A percentile compares a stretch with the other conserved stretches of the same genome.
Evolutionary conservation across 1,140 invertebrate species (phyloP).

Genomic region (Apis cerana): DNA sequence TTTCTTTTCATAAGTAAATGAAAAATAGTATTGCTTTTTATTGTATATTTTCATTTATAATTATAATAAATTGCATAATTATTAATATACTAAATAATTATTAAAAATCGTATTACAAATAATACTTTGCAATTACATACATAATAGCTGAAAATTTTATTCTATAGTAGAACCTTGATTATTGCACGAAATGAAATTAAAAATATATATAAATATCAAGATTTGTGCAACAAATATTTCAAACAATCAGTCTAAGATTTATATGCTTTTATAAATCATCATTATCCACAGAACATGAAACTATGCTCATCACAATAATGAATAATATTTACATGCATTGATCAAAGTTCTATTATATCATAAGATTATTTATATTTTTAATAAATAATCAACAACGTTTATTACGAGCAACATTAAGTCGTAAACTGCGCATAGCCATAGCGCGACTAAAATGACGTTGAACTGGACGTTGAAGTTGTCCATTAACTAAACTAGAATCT

Average conservation of each 20-base stretch:
- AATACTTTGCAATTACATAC: conserved; percentile 72
- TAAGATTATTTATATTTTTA: conserved; percentile 34
- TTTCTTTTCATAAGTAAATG: conserved; percentile 32
- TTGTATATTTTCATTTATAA: conserved; percentile 71
- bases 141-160: conserved; percentile 65
- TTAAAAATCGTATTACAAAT: conserved; percentile 72
- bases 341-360: conserved; percentile 13
- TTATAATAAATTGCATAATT: conserved; percentile 71
- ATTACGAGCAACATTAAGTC: conserved; percentile 81
- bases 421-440: conserved; percentile 91
- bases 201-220: no score
- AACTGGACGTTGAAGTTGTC: conserved; percentile 84
- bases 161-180: conserved; percentile 3
- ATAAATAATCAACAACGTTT: conserved; percentile 77
- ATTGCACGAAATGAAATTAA: no score
- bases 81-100: conserved; percentile 70
- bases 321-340: no score
- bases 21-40: conserved; percentile 62
- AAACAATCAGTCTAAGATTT: no score
- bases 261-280: no score
- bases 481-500: conserved; percentile 83
- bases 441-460: conserved; percentile 91
- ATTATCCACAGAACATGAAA: no score
- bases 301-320: no score
- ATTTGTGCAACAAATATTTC: no score